A percentile compares a stretch with the other conserved stretches of the same genome.
phyloP scores from a whole-genome alignment of 2,113 vertebrate species.

The Pristiophorus japonicus region DNA sequence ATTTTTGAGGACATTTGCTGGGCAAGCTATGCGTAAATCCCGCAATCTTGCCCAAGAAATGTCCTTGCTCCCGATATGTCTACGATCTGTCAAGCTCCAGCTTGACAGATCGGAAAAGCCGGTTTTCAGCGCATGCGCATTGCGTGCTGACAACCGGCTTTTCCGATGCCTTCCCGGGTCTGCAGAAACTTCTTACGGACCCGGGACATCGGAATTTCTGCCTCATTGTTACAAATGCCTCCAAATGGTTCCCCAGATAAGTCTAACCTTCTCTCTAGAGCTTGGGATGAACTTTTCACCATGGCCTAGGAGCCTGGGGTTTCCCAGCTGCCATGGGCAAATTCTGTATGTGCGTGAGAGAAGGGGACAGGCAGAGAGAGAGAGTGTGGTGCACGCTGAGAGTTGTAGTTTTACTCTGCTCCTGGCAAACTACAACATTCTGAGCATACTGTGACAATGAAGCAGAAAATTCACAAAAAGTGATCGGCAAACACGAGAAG shows the following conservation, averaged over 20 bases:
- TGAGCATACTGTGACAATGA: neutral
- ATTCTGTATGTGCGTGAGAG: neutral
- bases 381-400: neutral
- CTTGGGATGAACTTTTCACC: too few species aligned
- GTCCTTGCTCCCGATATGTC: too few species aligned
- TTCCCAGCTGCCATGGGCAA: neutral
- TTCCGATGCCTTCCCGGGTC: too few species aligned
- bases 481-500: neutral
- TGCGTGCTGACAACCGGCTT: too few species aligned
- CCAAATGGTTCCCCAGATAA: neutral
- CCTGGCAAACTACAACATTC: neutral
- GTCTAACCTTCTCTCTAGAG: neutral
- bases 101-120: too few species aligned
- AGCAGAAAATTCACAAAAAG: neutral
- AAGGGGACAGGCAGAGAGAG: neutral
- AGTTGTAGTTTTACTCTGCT: neutral
- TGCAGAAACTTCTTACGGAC: too few species aligned
- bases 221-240: neutral
- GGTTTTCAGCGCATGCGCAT: too few species aligned
- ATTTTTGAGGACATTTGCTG: too few species aligned
- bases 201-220: too few species aligned
- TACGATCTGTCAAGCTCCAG: too few species aligned
- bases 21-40: too few species aligned
- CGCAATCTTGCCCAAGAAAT: too few species aligned
- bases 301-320: neutral